Evolutionary conservation across 2,888 invertebrate genomes (phyloP).

Genomic region (Lepidochrysops patricia): DNA sequence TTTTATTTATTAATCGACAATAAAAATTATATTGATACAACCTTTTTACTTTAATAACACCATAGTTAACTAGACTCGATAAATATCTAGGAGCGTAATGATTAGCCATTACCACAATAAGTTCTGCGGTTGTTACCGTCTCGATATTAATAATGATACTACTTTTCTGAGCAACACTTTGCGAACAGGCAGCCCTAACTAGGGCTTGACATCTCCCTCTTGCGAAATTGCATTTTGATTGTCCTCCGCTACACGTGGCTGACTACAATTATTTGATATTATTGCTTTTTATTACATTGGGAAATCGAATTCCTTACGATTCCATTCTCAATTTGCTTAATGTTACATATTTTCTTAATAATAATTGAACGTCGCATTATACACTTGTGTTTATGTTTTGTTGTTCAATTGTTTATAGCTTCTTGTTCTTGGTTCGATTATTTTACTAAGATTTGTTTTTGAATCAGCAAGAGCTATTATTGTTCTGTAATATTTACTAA

Average conservation of each 20-base stretch:
- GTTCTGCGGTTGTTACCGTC: neutral
- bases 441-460: neutral
- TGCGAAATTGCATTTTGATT: conserved; percentile 61
- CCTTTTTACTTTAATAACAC: too few species aligned
- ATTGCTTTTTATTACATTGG: conserved; percentile 46
- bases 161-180: neutral
- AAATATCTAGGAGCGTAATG: too few species aligned
- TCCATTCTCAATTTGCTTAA: conserved; percentile 14
- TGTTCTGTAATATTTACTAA: neutral
- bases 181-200: neutral
- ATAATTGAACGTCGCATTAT: conserved; percentile 2
- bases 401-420: neutral
- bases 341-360: conserved; percentile 1
- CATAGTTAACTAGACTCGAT: too few species aligned
- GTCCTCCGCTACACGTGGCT: conserved; percentile 50
- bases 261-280: conserved; percentile 51
- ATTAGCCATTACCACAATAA: too few species aligned
- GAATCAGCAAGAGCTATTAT: too few species aligned
- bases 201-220: conserved; percentile 17
- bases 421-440: neutral
- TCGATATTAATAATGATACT: neutral
- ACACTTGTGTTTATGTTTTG: neutral
- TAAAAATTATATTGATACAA: too few species aligned
- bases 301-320: conserved; percentile 28
- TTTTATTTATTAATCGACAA: too few species aligned